Evolutionary conservation across 2,888 invertebrate species (phyloP).

Genomic region (Vannuccia rotundouncinata): DNA sequence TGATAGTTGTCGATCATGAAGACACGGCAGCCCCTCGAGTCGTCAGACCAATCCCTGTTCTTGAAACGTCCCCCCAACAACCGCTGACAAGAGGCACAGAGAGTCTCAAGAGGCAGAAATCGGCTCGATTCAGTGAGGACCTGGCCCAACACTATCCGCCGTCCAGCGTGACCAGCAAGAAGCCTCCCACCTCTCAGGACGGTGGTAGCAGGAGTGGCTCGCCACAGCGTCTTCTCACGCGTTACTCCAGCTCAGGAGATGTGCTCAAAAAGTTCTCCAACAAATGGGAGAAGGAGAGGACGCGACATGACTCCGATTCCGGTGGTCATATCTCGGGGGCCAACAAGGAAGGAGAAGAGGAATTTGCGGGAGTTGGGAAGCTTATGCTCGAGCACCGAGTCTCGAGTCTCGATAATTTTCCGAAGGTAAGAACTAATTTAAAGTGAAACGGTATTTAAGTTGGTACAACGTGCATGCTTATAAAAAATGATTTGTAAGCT

Average conservation of each 20-base stretch:
- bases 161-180: background rate
- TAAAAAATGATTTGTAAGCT: no score
- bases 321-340: background rate
- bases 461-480: no score
- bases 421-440: background rate
- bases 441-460: no score
- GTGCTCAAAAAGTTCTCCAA: conserved; percentile 14
- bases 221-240: background rate
- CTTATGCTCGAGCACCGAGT: background rate
- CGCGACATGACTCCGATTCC: background rate
- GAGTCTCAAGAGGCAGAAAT: background rate
- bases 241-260: background rate
- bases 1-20: background rate
- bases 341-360: background rate
- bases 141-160: background rate
- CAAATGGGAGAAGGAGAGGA: background rate
- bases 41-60: background rate
- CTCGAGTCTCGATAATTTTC: background rate
- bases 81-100: no score
- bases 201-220: background rate
- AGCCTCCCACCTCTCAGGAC: background rate
- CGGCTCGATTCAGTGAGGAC: background rate
- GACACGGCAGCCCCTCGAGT: background rate
- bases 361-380: background rate
- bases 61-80: no score